Evolutionary conservation across 1,140 invertebrate species (phyloP).

Genomic region (Lepidostoma basale): DNA sequence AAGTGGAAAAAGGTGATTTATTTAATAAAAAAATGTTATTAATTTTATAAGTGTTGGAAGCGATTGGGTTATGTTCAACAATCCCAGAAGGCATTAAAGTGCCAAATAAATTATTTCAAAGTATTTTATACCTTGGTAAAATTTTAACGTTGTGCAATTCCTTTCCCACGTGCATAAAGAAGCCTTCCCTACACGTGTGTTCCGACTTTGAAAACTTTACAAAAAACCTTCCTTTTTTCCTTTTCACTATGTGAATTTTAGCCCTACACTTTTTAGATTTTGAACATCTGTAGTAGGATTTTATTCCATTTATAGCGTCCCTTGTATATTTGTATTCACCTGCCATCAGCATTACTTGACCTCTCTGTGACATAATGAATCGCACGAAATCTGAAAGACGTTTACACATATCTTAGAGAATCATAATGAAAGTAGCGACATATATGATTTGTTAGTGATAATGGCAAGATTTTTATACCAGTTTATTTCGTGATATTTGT

Average conservation of each 20-base stretch:
- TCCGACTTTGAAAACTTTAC: constrained; percentile 5
- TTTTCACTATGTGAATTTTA: constrained; percentile 6
- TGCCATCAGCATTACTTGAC: background rate
- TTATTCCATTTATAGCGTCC: constrained; percentile 1
- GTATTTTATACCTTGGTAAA: background rate
- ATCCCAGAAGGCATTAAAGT: too few relatives aligned
- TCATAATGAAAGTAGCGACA: too few relatives aligned
- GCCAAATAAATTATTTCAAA: too few relatives aligned
- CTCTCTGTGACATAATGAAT: background rate
- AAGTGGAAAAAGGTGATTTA: too few relatives aligned
- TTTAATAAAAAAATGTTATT: too few relatives aligned
- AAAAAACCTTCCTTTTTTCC: background rate
- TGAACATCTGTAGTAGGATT: constrained; percentile 19
- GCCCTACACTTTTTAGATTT: constrained; percentile 6
- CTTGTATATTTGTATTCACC: constrained; percentile 1
- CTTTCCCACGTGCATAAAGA: background rate
- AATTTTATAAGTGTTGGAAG: too few relatives aligned
- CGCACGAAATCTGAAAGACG: background rate
- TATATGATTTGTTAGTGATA: too few relatives aligned
- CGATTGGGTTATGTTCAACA: too few relatives aligned
- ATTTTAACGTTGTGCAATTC: background rate
- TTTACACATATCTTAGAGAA: too few relatives aligned
- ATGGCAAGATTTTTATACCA: too few relatives aligned
- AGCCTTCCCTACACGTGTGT: background rate
- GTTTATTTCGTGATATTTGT: too few relatives aligned